A percentile compares a stretch with the other conserved stretches of the same genome.
Evolutionary conservation across 2,888 invertebrate genomes (phyloP).

Genomic region (Epiblema foenella): DNA sequence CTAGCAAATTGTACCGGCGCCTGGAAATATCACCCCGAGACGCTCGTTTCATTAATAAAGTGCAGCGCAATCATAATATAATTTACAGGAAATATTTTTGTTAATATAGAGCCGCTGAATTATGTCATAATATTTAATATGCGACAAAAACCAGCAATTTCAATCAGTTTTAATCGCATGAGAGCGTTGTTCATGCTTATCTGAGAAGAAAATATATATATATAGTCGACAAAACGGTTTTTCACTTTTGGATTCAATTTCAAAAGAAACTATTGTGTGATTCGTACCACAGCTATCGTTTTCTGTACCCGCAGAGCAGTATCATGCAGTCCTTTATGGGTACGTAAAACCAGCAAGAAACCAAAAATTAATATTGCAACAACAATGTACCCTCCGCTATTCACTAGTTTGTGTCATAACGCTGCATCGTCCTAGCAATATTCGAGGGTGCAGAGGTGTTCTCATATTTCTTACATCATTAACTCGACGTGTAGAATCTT

Average conservation of each 20-base stretch:
- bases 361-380: not conserved
- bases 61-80: not conserved
- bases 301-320: not conserved
- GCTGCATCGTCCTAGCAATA: constrained; percentile 52
- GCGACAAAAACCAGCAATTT: not conserved
- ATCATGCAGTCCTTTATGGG: not conserved
- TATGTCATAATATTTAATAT: not conserved
- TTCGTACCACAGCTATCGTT: not conserved
- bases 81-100: not conserved
- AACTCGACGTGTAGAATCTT: constrained; percentile 55
- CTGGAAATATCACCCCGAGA: constrained; percentile 54
- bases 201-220: not conserved
- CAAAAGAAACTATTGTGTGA: not conserved
- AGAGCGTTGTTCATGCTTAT: not conserved
- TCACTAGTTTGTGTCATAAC: constrained; percentile 23
- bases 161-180: not conserved
- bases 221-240: no score
- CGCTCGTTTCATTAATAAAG: constrained; percentile 50
- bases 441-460: constrained; percentile 56
- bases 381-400: constrained; percentile 2
- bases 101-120: not conserved
- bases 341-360: not conserved
- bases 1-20: constrained; percentile 47
- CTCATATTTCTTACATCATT: constrained; percentile 79
- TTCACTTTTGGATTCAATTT: no score